Evolutionary conservation across 2,797 vertebrate genomes (phyloP), one percentile per base, ranked within the genome.

Genomic region (Argentina silus): DNA sequence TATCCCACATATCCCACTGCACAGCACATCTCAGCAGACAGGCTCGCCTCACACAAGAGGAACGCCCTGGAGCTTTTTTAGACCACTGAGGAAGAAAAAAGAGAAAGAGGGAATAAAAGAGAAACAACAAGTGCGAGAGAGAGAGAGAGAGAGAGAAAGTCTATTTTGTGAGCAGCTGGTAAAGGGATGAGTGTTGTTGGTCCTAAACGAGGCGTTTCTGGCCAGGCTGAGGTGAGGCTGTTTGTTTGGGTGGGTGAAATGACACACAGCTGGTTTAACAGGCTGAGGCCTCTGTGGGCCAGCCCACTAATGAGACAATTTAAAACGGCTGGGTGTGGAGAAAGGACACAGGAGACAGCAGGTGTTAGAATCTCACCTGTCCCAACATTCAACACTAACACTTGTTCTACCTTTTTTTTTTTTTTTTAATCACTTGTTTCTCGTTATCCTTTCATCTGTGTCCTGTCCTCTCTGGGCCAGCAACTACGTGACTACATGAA

Each of bases 61-160:
- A 36, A 36, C 27, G 27, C 50, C 50, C 69, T 50, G 59, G 44
- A 69, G 73, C 53, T 48, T 48, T 8, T 17, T 61, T 17, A 36
- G 47, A 12, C 17, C 51, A 11, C 10, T 47, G 43, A 27, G 27
- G 48, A 47, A n/a, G 44, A 45, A 53, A 9, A 43, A 63, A 44
- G 7, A 53, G 50, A 15, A 14, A 15, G n/a, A 53, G 3, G 50
- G 12, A 12, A 12, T 4, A 15, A 12, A 4, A 53, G 50, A 11
- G 50, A 12, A 4, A 53, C 11, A 53, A 53, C n/a, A 53, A 53
- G 11, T 36, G 27, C 1, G 27, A 2, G 27, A 53, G n/a, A 4
- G 11, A 0, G 36, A 59, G 0, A 36, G 6, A 3, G 21, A 15
- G 19, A 44, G 15, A 9, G 10, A 23, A 7, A 11, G n/a, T 59